Evolutionary conservation across 2,888 invertebrate species (phyloP), one percentile per base, ranked within the genome.

Genomic region (Trichogramma evanescens): DNA sequence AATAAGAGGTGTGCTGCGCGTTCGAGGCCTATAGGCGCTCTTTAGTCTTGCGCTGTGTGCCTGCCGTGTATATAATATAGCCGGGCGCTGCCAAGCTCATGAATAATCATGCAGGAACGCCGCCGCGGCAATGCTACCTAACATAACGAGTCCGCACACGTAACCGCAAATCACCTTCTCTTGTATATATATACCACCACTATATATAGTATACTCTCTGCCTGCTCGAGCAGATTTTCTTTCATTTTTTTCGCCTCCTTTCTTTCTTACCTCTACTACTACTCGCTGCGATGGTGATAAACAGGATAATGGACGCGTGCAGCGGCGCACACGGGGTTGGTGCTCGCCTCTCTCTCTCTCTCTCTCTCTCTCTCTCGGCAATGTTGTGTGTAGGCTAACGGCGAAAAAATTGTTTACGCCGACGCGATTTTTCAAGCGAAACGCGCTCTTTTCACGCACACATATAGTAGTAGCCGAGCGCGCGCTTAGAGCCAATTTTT

Each of bases 81-180:
- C 26, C 26, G 26, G 26, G 8, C 59, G 45, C 8, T 39, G 26
- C 26, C 26, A 26, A 26, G 50, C 63, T 61, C 59, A 54, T 64
- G 63, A 64, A 64, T 64, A 64, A 61, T 64, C 61, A 63, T 59
- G 59, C 61, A 52, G 51, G 46, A n/a, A n/a, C 4, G 6, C 4
- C 13, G n/a, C 13, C 6, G 39, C 46, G 40, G 5, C 10, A 10
- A 26, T 9, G 61, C 60, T 46, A 9, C 42, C 8, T 6, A 45
- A 51, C 58, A 59, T 63, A 63, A 61, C 56, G 63, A 56, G 63
- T 59, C 54, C 52, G 63, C 61, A 59, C 63, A 59, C 59, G 59
- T 61, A 61, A 61, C 63, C 63, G 63, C 63, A 63, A 61, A 61
- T 57, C 61, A 59, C 61, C 61, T 26, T 26, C 26, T 26, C 26